phyloP scores from a whole-genome alignment of 2,888 invertebrate genomes.

The Trachelus tabidus region DNA sequence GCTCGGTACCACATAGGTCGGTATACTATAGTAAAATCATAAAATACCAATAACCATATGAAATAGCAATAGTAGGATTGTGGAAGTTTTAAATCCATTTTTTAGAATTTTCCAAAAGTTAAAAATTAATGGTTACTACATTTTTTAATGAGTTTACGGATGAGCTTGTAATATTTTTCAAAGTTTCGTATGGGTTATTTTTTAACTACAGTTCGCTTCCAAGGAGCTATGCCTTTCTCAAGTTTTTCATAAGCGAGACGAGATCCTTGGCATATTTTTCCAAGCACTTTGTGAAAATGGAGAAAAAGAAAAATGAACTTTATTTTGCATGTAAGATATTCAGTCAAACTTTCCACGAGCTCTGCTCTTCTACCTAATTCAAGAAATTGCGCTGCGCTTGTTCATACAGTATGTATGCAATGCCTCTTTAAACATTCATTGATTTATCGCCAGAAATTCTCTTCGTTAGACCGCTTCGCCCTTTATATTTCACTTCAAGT shows the following conservation, averaged over 20 bases:
- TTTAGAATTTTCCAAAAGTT: neutral
- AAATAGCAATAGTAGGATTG: neutral
- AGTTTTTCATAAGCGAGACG: neutral
- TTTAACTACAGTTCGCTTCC: neutral
- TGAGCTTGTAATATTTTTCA: neutral
- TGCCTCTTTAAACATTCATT: constrained; percentile 17
- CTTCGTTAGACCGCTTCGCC: neutral
- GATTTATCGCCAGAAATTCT: constrained; percentile 17
- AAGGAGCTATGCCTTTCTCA: neutral
- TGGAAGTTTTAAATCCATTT: neutral
- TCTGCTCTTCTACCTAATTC: constrained; percentile 6
- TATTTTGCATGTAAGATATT: neutral
- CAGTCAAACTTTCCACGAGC: constrained; percentile 1
- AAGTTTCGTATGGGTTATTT: neutral
- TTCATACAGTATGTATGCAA: neutral
- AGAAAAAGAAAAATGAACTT: neutral
- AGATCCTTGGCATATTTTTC: neutral
- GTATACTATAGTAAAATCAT: neutral
- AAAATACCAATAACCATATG: neutral
- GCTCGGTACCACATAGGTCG: neutral
- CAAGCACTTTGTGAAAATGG: neutral
- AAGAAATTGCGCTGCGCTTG: neutral
- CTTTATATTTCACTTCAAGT: neutral
- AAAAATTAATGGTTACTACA: neutral
- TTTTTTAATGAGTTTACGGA: neutral